Evolutionary conservation across 2,113 vertebrate species (phyloP).

Genomic region (Naja naja): DNA sequence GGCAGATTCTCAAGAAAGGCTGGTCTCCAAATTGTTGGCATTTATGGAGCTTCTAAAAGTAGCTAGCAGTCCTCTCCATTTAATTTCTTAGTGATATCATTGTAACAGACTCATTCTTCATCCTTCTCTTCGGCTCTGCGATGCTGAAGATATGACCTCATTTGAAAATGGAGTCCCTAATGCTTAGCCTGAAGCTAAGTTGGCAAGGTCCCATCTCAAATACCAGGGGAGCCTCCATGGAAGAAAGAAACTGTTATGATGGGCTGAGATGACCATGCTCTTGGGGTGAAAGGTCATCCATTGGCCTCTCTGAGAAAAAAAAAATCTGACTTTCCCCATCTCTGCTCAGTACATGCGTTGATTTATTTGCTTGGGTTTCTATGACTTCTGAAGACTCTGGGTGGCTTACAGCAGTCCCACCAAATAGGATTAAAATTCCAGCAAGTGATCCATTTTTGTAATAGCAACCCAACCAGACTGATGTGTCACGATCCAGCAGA

Average conservation of each 20-base stretch:
- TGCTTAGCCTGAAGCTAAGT: conserved; percentile 19
- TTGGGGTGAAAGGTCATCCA: neutral
- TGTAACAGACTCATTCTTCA: conserved; percentile 4
- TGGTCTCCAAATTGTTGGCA: neutral
- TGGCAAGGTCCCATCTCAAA: conserved; percentile 19
- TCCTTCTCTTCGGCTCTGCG: neutral
- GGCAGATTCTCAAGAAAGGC: neutral
- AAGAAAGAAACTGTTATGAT: neutral
- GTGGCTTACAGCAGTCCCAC: neutral
- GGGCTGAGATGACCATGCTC: neutral
- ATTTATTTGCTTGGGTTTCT: neutral
- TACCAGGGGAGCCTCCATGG: neutral
- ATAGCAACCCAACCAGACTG: neutral
- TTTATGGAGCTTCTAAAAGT: neutral
- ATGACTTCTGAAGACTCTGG: neutral
- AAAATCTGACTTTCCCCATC: neutral
- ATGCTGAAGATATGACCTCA: neutral
- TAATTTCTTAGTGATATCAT: neutral
- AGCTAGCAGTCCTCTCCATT: neutral
- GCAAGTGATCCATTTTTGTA: neutral
- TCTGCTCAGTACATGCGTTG: neutral
- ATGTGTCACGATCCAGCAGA: neutral
- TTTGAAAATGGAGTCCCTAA: neutral
- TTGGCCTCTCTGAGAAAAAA: neutral
- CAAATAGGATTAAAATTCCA: neutral